Evolutionary conservation across 2,797 vertebrate species (phyloP), one percentile per base, ranked within the genome.

Genomic region (Oryzias dopingdopingensis): DNA sequence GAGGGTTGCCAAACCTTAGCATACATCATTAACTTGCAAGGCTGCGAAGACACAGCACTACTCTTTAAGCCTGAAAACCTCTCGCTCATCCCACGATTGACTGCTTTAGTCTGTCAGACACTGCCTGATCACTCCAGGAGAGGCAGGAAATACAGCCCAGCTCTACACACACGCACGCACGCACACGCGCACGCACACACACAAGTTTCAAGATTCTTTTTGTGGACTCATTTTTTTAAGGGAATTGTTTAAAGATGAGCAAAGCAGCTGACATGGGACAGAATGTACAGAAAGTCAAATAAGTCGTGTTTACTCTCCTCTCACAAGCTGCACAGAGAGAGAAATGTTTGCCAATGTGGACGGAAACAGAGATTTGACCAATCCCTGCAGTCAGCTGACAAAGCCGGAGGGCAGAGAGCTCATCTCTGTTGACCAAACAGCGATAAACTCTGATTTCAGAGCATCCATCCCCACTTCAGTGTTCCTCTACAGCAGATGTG

Each of bases 381-480:
- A 59, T 62, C 57, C 59, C 49, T 68, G 42, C 45, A 56, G 50
- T 49, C 54, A 70, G 43, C 48, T 62, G 49, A 40, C 63, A 64
- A 67, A 80, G 64, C 63, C 55, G 43, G 43, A 61, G 44, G 51
- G 49, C 50, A 50, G 45, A 40, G 22, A 76, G 66, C 72, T 83
- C 71, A 80, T 74, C 65, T 69, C 41, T 85, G 78, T 78, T 86
- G 81, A 63, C 60, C 62, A 77, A 85, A 84, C 71, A 79, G 15
- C 18, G 58, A 75, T 61, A 62, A 42, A 32, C 16, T 42, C 16
- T 12, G 37, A 67, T 63, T 76, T 74, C 20, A 56, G 52, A 52
- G 56, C 57, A 49, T 24, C 18, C 42, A 43, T n/a, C 49, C 51
- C n/a, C 20, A 32, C 29, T 32, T 32, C 29, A 32, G 29, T 32